Evolutionary conservation across 2,797 vertebrate genomes (phyloP), one percentile per base, ranked within the genome.

Genomic region (Pseudomugil tenellus): DNA sequence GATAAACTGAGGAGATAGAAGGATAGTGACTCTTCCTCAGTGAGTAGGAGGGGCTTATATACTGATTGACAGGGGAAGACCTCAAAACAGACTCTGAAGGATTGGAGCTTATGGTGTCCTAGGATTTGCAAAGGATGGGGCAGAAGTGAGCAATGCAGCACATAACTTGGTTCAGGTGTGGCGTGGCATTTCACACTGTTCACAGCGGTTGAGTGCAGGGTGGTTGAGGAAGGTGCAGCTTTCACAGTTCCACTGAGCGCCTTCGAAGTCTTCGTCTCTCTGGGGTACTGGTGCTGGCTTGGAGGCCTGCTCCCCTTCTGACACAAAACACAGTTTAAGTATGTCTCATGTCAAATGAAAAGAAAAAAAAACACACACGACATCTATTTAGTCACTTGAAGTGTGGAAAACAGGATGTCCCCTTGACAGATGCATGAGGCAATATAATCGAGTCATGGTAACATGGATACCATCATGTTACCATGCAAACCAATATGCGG

Each of bases 181-280:
- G 91, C 97, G 95, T 0, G 98, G 98, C 97, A 99, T 99, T 92
- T 99, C 98, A 69, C 98, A 99, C 87, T 98, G 96, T 92, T 99
- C 98, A 89, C 98, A 99, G 91, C 98, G 98, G 90, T 99, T 98
- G 73, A 99, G 95, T 68, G 98, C 98, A 43, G 98, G 98, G 80
- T 99, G 98, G 92, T 99, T 99, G 87, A 99, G 96, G 91, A 99
- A 99, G 86, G 98, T 99, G 94, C 98, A 99, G 92, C 96, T 98
- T 80, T 98, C 96, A 90, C 98, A 99, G 93, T 96, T 97, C 98
- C 98, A 99, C 7, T 97, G 96, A 75, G 96, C 96, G 14, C 98
- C 98, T 92, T 99, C 98, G 5, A 97, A 99, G 89, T 99, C 98
- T 90, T 99, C 98, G 71, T 99, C 98, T 89, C 94, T 96, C 80